Evolutionary conservation across 2,888 invertebrate genomes (phyloP), one percentile per base, ranked within the genome.

Genomic region (Aelia acuminata): DNA sequence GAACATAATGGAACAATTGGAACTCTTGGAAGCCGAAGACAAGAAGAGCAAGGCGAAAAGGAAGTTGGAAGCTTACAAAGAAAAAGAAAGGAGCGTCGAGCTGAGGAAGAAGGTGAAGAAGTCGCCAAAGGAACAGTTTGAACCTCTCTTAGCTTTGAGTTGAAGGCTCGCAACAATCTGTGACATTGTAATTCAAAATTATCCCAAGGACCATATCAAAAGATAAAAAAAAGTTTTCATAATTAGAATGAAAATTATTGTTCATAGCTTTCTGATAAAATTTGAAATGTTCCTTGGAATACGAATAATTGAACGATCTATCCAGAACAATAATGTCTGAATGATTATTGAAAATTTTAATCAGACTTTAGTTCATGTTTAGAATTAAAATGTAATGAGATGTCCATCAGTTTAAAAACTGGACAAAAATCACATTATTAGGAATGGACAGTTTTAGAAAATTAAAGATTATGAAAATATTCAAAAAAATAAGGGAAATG

Each of bases 1-100:
- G 91, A 97, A 97, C 91, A 97, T 97, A 88, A 95, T 97, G 90
- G 97, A 97, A 92, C 96, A 96, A 88, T 92, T 97, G 90, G 95
- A 95, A 90, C 93, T 96, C 92, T 92, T 97, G 13, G 97, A 97
- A 91, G 93, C 94, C 87, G 89, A 90, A 18, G 87, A 89, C 35
- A 88, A 90, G 93, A 90, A 91, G 70, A 91, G 91, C 10, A 91
- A 91, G 89, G 89, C 88, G 20, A 91, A 91, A 89, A 89, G 89
- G 87, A 91, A 91, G 89, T 89, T 91, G 63, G 89, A 89, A 53
- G 89, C 90, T 47, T 90, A 90, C 88, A 90, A 91, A 84, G 90
- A 90, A 26, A 90, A 90, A 88, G 88, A 90, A 70, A 89, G 85
- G n/a, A 85, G 89, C 13, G 90, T 91, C 88, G 91, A 91, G 50